A percentile compares a stretch with the other conserved stretches of the same genome.
Conservation (phyloP, 2,888 invertebrate species). For the Andrena bucephala region DNA sequence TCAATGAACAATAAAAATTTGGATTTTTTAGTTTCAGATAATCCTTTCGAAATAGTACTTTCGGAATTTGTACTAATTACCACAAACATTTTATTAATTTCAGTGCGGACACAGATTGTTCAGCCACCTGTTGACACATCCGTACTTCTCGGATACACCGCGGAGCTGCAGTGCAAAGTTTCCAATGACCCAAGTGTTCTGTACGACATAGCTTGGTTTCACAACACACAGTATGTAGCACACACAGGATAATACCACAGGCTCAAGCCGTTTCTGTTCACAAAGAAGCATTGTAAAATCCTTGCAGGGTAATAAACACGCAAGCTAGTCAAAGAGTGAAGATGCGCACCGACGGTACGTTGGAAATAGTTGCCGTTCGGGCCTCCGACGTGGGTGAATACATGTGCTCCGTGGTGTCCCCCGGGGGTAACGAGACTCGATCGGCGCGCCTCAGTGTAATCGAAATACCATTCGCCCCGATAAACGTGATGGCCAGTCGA, state of each 20-base stretch:
- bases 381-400: constrained; percentile 98
- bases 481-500: constrained; percentile 92
- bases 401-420: constrained; percentile 94
- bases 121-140: constrained; percentile 97
- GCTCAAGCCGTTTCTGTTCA: background rate
- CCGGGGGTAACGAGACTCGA: constrained; percentile 97
- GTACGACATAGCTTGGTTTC: constrained; percentile 95
- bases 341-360: constrained; percentile 92
- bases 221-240: constrained; percentile 91
- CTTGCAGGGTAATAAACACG: constrained; percentile 87
- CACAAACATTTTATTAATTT: constrained; percentile 59
- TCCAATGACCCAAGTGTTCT: constrained; percentile 95
- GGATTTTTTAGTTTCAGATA: too few species aligned
- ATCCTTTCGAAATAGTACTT: too few species aligned
- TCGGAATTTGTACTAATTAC: too few species aligned
- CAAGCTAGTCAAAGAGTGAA: constrained; percentile 90
- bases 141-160: constrained; percentile 96
- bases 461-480: constrained; percentile 97
- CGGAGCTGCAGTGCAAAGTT: constrained; percentile 97
- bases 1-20: too few species aligned
- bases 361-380: constrained; percentile 95
- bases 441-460: constrained; percentile 94
- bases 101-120: constrained; percentile 96
- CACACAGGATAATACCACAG: background rate
- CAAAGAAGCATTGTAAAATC: background rate